phyloP scores from a whole-genome alignment of 1,140 invertebrate species.

The Parasteatoda tepidariorum region DNA sequence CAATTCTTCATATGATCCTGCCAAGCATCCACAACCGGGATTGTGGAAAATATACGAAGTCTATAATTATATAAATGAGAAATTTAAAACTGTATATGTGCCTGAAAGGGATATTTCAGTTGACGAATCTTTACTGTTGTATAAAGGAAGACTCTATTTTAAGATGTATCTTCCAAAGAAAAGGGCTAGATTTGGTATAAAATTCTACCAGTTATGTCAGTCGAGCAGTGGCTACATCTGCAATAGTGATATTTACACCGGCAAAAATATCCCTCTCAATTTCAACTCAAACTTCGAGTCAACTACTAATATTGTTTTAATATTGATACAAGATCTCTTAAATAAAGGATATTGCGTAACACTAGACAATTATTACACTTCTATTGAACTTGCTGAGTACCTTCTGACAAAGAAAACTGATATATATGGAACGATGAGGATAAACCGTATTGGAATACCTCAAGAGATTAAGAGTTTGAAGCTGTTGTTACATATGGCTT shows the following conservation, averaged over 20 bases:
- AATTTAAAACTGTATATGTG: too few species aligned
- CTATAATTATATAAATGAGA: too few species aligned
- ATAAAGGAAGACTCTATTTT: not conserved
- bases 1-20: not conserved
- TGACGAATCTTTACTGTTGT: not conserved
- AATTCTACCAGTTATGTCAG: not conserved
- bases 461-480: too few species aligned
- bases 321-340: too few species aligned
- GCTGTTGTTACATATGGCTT: too few species aligned
- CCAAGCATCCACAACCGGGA: not conserved
- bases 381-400: too few species aligned
- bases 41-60: not conserved
- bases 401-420: constrained; percentile 10
- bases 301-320: constrained; percentile 13
- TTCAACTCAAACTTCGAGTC: not conserved
- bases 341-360: constrained; percentile 7
- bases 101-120: too few species aligned
- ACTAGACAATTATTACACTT: not conserved
- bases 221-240: too few species aligned
- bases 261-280: not conserved
- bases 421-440: not conserved
- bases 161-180: too few species aligned
- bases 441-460: too few species aligned
- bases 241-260: not conserved
- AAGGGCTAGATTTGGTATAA: not conserved